These are phyloP conservation scores for Sturmia bella DNA, from an alignment of 2,888 invertebrate species.

Conservation along the genomic window DNA sequence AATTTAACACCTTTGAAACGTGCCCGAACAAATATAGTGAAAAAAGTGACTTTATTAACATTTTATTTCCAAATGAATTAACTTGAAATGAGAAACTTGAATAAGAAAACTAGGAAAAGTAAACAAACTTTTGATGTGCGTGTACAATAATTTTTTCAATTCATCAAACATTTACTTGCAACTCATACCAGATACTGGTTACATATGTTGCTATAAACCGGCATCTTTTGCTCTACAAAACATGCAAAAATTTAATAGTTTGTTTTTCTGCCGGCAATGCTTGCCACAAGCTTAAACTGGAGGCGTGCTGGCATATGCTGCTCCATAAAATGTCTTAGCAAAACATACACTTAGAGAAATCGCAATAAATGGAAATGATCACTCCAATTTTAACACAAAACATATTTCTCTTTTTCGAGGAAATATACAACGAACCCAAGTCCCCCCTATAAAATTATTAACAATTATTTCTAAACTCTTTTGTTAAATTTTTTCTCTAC, in stretches of 20 bases:
- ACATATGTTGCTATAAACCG: slow-evolving; percentile 23
- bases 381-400: too few relatives aligned
- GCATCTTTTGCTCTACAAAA: slow-evolving; percentile 40
- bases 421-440: too few relatives aligned
- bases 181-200: slow-evolving; percentile 3
- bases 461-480: background rate
- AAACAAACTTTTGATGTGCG: slow-evolving; percentile 42
- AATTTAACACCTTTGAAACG: slow-evolving; percentile 55
- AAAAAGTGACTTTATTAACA: slow-evolving; percentile 4
- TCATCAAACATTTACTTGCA: slow-evolving; percentile 9
- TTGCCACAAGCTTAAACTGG: background rate
- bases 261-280: background rate
- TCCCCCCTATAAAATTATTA: too few relatives aligned
- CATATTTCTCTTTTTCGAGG: too few relatives aligned
- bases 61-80: slow-evolving; percentile 41
- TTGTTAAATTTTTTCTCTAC: background rate
- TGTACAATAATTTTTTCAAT: slow-evolving; percentile 27
- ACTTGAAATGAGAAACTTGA: background rate
- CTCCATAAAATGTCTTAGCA: background rate
- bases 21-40: background rate
- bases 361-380: too few relatives aligned
- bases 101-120: background rate
- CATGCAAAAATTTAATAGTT: slow-evolving; percentile 55
- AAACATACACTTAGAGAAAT: slow-evolving; percentile 4
- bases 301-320: slow-evolving; percentile 42